Evolutionary conservation across 1,140 invertebrate species (phyloP).

Genomic region (Pseudomyrmex flavicornis): DNA sequence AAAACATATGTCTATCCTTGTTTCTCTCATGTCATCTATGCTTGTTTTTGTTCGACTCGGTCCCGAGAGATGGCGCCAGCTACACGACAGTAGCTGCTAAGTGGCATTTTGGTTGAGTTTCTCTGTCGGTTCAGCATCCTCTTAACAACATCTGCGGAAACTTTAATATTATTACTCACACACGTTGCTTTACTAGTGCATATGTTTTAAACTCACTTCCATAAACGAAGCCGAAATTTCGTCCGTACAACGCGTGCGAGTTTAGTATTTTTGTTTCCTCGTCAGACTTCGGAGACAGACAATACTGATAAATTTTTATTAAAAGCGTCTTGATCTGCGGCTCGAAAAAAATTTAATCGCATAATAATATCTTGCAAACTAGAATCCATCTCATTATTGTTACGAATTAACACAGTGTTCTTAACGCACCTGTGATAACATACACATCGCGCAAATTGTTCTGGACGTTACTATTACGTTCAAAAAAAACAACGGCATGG

Average conservation of each 20-base stretch:
- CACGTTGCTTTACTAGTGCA: neutral
- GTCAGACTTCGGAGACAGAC: neutral
- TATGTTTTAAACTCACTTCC: neutral
- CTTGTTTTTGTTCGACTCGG: too few relatives aligned
- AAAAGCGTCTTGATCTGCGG: constrained; percentile 18
- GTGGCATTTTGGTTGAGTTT: too few relatives aligned
- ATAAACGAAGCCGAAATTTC: constrained; percentile 9
- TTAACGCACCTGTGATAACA: constrained; percentile 5
- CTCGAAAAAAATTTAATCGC: neutral
- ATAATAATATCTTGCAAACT: neutral
- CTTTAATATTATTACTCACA: neutral
- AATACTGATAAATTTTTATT: constrained; percentile 1
- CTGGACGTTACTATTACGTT: neutral
- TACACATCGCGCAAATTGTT: neutral
- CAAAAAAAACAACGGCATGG: neutral
- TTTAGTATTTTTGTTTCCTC: constrained; percentile 6
- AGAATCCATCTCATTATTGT: too few relatives aligned
- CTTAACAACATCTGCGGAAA: neutral
- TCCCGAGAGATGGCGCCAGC: too few relatives aligned
- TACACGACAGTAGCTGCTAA: too few relatives aligned
- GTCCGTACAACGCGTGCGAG: neutral
- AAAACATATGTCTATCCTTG: too few relatives aligned
- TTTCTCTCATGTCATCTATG: too few relatives aligned
- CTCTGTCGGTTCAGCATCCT: too few relatives aligned
- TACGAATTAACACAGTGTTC: too few relatives aligned